Evolutionary conservation across 2,797 vertebrate species (phyloP).

Genomic region (Hypotaenidia okinawae): DNA sequence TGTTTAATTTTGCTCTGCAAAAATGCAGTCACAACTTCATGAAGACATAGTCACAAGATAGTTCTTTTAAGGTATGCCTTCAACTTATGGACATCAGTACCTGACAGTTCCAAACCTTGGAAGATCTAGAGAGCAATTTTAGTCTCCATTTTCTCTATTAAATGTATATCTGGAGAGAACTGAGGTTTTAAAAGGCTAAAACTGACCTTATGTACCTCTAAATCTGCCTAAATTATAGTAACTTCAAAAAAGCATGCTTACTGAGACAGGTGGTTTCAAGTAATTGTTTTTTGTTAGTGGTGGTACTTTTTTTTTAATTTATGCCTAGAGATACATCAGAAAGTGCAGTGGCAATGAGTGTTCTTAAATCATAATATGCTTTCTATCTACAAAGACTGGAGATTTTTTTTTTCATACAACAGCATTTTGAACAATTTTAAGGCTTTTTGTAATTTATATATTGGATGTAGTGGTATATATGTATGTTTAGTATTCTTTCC

Average conservation of each 20-base stretch:
- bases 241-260: accelerated
- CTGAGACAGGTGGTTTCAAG: background rate
- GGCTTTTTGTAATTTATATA: background rate
- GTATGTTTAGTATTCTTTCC: background rate
- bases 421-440: background rate
- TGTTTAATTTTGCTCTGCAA: background rate
- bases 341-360: background rate
- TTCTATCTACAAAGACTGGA: background rate
- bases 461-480: background rate
- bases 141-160: background rate
- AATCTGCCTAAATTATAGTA: background rate
- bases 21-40: background rate
- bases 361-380: background rate
- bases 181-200: background rate
- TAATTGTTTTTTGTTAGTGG: accelerated
- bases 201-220: background rate
- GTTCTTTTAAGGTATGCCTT: background rate
- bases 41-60: background rate
- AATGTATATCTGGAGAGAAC: background rate
- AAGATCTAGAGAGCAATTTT: background rate
- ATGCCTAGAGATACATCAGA: background rate
- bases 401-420: background rate
- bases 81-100: background rate
- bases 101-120: background rate
- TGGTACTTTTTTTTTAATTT: accelerated